A percentile compares a stretch with the other conserved stretches of the same genome.
These are phyloP conservation scores for Tetramorium bicarinatum DNA, from an alignment of 2,888 invertebrate genomes.

Conservation along the genomic window DNA sequence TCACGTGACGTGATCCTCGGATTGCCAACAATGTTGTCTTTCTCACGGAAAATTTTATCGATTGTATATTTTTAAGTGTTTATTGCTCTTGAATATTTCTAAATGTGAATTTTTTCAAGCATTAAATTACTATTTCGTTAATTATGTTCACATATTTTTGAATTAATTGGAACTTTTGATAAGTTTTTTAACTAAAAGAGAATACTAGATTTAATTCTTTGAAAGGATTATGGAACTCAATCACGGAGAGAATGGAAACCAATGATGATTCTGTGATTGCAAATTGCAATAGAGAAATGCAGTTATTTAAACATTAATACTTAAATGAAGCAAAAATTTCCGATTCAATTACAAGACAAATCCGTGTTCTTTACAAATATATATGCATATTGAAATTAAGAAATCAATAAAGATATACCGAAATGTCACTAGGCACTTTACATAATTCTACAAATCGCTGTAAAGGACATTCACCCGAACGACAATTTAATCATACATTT, in stretches of 20 bases:
- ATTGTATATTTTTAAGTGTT: neutral
- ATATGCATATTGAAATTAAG: neutral
- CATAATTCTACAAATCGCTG: neutral
- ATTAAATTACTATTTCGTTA: neutral
- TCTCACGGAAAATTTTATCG: neutral
- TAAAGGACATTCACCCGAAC: neutral
- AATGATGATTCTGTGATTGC: neutral
- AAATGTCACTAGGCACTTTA: neutral
- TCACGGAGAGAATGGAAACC: too few species aligned
- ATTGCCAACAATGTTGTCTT: neutral
- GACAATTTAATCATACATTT: conserved; percentile 18
- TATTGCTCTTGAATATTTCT: neutral
- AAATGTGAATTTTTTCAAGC: neutral
- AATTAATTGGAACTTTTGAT: neutral
- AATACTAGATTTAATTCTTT: neutral
- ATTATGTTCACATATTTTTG: neutral
- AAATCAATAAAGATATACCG: neutral
- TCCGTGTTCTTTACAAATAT: neutral
- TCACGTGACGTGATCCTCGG: conserved; percentile 5
- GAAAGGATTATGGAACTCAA: neutral
- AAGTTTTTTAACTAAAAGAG: neutral
- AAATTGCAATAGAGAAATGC: neutral
- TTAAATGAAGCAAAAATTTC: neutral
- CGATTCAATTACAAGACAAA: too few species aligned
- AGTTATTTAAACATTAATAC: neutral